Conservation (phyloP, 2,113 vertebrate species). For the Psephotus haematonotus region DNA sequence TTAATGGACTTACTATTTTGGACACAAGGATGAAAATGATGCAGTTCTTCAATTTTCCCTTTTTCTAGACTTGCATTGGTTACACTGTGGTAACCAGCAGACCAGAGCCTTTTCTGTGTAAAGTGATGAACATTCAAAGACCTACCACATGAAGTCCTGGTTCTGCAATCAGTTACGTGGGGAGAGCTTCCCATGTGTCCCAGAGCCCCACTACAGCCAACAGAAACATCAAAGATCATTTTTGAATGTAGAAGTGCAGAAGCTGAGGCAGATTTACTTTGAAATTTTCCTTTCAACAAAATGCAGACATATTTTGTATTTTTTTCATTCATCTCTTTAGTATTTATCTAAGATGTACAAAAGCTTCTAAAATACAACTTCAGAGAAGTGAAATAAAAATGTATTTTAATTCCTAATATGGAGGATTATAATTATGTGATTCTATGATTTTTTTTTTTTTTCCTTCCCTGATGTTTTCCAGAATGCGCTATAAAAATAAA, state of each 20-base stretch:
- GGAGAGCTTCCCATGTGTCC: not conserved
- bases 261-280: not conserved
- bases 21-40: not conserved
- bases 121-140: slow-evolving; percentile 40
- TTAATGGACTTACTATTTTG: slow-evolving; percentile 28
- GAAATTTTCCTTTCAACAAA: not conserved
- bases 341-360: not conserved
- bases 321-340: not conserved
- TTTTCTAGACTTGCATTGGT: not conserved
- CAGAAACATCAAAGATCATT: slow-evolving; percentile 18
- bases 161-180: not conserved
- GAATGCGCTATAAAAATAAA: slow-evolving; percentile 67
- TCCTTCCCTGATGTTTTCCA: slow-evolving; percentile 58
- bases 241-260: slow-evolving; percentile 8
- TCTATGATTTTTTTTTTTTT: slow-evolving; percentile 13
- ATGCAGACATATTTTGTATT: not conserved
- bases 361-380: not conserved
- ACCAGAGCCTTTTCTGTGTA: slow-evolving; percentile 16
- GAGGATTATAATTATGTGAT: slow-evolving; percentile 51
- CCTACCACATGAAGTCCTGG: slow-evolving; percentile 39
- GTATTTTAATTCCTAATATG: slow-evolving; percentile 41
- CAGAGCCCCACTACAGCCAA: not conserved
- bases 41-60: slow-evolving; percentile 3
- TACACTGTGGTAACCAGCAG: not conserved
- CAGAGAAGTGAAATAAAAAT: slow-evolving; percentile 19